phyloP scores from a whole-genome alignment of 2,888 invertebrate species.

The Ophioninae sp. region DNA sequence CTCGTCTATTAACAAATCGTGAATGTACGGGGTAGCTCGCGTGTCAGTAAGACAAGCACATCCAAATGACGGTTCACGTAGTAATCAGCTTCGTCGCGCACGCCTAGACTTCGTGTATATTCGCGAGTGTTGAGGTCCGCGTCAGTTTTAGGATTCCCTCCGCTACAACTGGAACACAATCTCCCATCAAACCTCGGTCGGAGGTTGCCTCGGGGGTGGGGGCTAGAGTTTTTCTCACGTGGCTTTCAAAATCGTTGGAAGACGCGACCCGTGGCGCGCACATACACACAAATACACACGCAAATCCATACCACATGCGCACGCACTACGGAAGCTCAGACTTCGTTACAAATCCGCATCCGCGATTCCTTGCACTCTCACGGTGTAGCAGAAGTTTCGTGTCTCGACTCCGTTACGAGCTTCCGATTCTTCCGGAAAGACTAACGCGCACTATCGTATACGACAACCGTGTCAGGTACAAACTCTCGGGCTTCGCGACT shows the following conservation, averaged over 20 bases:
- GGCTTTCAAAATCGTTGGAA: constrained; percentile 37
- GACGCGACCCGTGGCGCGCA: constrained; percentile 36
- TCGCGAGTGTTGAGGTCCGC: constrained; percentile 1
- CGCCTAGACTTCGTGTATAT: not conserved
- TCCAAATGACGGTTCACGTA: not conserved
- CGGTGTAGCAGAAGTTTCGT: constrained; percentile 3
- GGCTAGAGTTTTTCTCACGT: constrained; percentile 19
- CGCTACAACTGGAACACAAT: constrained; percentile 7
- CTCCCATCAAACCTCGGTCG: constrained; percentile 7
- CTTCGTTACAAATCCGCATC: constrained; percentile 11
- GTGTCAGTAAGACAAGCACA: not conserved
- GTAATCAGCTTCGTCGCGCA: not conserved
- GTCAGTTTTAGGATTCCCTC: not conserved
- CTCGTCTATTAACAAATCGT: constrained; percentile 35
- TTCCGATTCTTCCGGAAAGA: constrained; percentile 20
- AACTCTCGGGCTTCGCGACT: constrained; percentile 18
- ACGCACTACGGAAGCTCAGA: constrained; percentile 19
- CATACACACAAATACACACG: not conserved
- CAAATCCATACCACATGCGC: not conserved
- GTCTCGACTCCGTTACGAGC: constrained; percentile 10
- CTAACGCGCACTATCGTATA: constrained; percentile 36
- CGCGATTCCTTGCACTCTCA: constrained; percentile 5
- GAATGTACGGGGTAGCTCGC: constrained; percentile 16
- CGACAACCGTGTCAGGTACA: constrained; percentile 50
- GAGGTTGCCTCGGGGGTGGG: too few species aligned